A percentile compares a stretch with the other conserved stretches of the same genome.
These are phyloP conservation scores for Xestia rhomboidea DNA, from an alignment of 2,888 invertebrate genomes.

Conservation along the genomic window DNA sequence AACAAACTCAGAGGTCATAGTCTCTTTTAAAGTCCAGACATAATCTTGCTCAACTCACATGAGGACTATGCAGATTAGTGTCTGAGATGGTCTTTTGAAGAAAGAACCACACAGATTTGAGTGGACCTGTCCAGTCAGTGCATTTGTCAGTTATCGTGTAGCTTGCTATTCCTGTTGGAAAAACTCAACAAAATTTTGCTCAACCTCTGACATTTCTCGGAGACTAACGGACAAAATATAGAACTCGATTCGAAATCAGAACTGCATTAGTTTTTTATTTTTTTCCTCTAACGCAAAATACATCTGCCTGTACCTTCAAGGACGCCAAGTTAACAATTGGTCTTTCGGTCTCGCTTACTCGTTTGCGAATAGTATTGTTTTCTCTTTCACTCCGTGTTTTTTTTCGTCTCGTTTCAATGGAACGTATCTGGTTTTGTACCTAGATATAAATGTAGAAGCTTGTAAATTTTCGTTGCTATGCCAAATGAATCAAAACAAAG, in stretches of 20 bases:
- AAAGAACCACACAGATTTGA: no score
- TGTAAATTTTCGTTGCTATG: conserved; percentile 13
- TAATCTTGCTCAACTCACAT: no score
- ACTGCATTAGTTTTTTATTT: conserved; percentile 19
- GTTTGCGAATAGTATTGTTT: conserved; percentile 1
- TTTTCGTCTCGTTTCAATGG: conserved; percentile 6
- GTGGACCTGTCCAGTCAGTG: no score
- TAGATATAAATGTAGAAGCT: not conserved
- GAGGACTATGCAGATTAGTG: no score
- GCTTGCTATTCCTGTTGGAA: not conserved
- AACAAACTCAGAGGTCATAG: no score
- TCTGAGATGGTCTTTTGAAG: no score
- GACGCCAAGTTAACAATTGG: conserved; percentile 45
- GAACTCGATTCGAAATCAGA: conserved; percentile 3
- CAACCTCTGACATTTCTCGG: not conserved
- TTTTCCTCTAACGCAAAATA: conserved; percentile 34
- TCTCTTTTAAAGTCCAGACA: no score
- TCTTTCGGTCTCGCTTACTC: conserved; percentile 21
- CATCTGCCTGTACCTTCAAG: conserved; percentile 35
- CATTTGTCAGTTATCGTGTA: no score
- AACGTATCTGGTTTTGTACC: conserved; percentile 30
- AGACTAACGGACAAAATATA: not conserved
- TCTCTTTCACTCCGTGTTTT: conserved; percentile 12
- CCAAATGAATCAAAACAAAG: not conserved
- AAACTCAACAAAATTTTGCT: not conserved